These are phyloP conservation scores for Esperia sulphurella DNA, from an alignment of 2,888 invertebrate species.

Conservation along the genomic window DNA sequence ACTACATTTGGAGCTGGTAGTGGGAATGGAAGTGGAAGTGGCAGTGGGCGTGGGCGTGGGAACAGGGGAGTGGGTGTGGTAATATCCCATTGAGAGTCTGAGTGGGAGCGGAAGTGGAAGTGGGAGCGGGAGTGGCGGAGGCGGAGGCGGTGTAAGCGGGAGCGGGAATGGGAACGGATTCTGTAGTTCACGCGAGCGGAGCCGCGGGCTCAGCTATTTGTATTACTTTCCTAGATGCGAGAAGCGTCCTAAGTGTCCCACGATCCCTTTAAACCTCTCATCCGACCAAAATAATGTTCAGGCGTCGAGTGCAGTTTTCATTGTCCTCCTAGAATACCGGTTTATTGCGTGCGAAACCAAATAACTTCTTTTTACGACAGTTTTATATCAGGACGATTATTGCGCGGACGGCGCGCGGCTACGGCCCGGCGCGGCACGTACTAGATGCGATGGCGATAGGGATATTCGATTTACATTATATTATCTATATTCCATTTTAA, in stretches of 20 bases:
- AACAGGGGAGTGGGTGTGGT: too few species aligned
- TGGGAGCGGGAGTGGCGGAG: too few species aligned
- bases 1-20: too few species aligned
- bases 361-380: conserved; percentile 65
- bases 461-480: conserved; percentile 13
- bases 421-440: conserved; percentile 10
- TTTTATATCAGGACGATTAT: conserved; percentile 63
- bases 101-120: too few species aligned
- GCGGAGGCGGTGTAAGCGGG: too few species aligned
- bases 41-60: too few species aligned
- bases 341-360: conserved; percentile 71
- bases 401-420: conserved; percentile 20
- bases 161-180: too few species aligned
- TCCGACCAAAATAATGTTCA: conserved; percentile 18
- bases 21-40: too few species aligned
- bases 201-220: too few species aligned
- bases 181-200: too few species aligned
- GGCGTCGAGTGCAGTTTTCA: conserved; percentile 55
- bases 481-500: conserved; percentile 6
- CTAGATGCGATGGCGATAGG: not conserved
- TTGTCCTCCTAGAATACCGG: conserved; percentile 62
- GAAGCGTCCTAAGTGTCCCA: conserved; percentile 10
- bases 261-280: conserved; percentile 17
- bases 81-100: too few species aligned
- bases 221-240: not conserved